phyloP scores from a whole-genome alignment of 2,888 invertebrate genomes.

The Sarcophaga subvicina region DNA sequence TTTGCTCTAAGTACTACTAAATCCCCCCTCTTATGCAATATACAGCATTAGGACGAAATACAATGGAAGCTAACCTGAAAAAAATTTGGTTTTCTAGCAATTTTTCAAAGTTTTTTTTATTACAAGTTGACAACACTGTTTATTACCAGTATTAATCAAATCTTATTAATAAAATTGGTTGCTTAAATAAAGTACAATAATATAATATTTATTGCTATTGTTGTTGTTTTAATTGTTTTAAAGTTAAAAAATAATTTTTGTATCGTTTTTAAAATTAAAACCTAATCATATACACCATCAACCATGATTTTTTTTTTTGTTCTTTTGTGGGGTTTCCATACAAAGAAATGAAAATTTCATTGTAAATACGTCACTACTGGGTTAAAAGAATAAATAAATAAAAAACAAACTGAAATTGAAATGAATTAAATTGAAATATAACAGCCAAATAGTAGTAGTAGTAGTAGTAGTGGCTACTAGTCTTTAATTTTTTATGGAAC shows the following conservation, averaged over 20 bases:
- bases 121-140: not conserved
- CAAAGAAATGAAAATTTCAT: not conserved
- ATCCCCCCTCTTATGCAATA: no score
- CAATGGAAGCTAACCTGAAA: no score
- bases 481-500: not conserved
- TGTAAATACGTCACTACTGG: conserved; percentile 21
- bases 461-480: not conserved
- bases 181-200: not conserved
- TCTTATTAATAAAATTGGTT: not conserved
- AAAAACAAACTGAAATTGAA: not conserved
- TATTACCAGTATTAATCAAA: not conserved
- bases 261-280: not conserved
- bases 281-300: not conserved
- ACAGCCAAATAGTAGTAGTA: not conserved
- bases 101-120: no score
- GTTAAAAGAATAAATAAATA: not conserved
- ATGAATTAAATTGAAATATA: not conserved
- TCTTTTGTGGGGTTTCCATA: no score
- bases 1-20: no score
- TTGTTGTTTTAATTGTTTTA: not conserved
- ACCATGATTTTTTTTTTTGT: not conserved
- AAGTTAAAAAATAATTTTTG: not conserved
- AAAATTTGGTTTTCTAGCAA: no score
- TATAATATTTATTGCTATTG: not conserved
- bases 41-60: no score